Evolutionary conservation across 1,140 invertebrate genomes (phyloP).

Genomic region (Trissolcus basalis): DNA sequence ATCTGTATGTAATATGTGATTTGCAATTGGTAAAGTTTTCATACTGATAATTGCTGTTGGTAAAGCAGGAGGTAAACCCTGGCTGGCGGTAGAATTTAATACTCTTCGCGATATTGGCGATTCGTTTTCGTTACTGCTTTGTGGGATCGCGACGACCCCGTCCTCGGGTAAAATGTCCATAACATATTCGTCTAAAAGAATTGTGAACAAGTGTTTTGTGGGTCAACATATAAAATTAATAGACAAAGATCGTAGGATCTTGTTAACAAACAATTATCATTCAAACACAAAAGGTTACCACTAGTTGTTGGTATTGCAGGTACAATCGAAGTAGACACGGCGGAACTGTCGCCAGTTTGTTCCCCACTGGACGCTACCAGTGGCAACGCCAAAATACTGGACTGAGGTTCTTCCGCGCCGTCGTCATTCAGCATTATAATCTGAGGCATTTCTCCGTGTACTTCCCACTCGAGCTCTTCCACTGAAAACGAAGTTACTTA

Average conservation of each 20-base stretch:
- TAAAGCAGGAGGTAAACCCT: slow-evolving; percentile 65
- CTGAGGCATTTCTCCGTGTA: slow-evolving; percentile 68
- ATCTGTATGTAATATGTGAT: too few relatives aligned
- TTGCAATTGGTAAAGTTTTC: slow-evolving; percentile 26
- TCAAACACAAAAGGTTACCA: slow-evolving; percentile 46
- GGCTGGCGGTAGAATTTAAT: slow-evolving; percentile 62
- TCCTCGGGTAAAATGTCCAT: slow-evolving; percentile 70
- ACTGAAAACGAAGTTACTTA: slow-evolving; percentile 13
- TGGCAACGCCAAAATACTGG: slow-evolving; percentile 62
- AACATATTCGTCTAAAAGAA: slow-evolving; percentile 66
- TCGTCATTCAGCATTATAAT: slow-evolving; percentile 71
- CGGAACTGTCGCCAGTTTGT: slow-evolving; percentile 21
- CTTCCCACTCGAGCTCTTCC: slow-evolving; percentile 73
- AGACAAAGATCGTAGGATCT: too few relatives aligned
- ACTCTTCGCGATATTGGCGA: slow-evolving; percentile 64
- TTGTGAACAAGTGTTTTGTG: neutral
- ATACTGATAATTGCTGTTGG: slow-evolving; percentile 65
- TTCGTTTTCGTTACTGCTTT: slow-evolving; percentile 63
- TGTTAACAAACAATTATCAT: slow-evolving; percentile 1
- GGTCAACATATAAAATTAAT: slow-evolving; percentile 2
- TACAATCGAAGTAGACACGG: slow-evolving; percentile 46
- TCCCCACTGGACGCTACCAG: slow-evolving; percentile 55
- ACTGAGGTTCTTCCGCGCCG: slow-evolving; percentile 59
- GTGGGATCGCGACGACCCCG: slow-evolving; percentile 67
- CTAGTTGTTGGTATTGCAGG: slow-evolving; percentile 62